Base-by-base conservation (phyloP, 2,888 invertebrate genomes). In the Macrosoma leucophasiata region DNA sequence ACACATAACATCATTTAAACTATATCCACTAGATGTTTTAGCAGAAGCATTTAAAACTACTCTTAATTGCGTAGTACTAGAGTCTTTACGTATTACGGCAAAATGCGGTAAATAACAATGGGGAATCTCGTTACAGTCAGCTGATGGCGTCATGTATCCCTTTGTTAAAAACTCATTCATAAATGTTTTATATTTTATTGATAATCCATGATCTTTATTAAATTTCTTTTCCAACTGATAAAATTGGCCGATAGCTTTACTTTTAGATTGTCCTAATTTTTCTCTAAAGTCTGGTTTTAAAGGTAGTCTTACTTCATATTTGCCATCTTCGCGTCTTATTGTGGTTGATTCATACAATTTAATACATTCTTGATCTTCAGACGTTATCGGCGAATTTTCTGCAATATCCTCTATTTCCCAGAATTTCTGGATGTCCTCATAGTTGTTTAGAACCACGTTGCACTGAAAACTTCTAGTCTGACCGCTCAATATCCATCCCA, bases 401-500 rank as follows among this genome's bases (percentile, higher is more conserved):
- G 23, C 13, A 10, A 22, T 23, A 9, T 34, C 37, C n/a, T 33
- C 23, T 12, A 35, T 25, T 23, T 29, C 11, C 21, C 21, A 21
- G 13, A 22, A 22, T 12, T 11, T 22, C 8, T 22, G 22, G 6
- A 22, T 22, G 3, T 22, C 12, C 6, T 22, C 22, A 12, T 12
- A 12, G 3, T 11, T 11, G 13, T 22, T 8, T 13, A 22, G 3
- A 6, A 29, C 29, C 1, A 39, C 26, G 15, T 39, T 39, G 13
- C 39, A 39, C 3, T 39, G 27, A 8, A 29, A 25, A 7, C 36
- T 27, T 14, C 24, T 29, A 1, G 26, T 24, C n/a, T 32, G 32
- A 1, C 47, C 46, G 20, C 43, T 38, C 13, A 46, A 32, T 18
- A 47, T 37, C 43, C 46, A 50, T 2, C 49, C 46, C n/a, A 48